Evolutionary conservation across 2,888 invertebrate species (phyloP).

Genomic region (Pteria penguin): DNA sequence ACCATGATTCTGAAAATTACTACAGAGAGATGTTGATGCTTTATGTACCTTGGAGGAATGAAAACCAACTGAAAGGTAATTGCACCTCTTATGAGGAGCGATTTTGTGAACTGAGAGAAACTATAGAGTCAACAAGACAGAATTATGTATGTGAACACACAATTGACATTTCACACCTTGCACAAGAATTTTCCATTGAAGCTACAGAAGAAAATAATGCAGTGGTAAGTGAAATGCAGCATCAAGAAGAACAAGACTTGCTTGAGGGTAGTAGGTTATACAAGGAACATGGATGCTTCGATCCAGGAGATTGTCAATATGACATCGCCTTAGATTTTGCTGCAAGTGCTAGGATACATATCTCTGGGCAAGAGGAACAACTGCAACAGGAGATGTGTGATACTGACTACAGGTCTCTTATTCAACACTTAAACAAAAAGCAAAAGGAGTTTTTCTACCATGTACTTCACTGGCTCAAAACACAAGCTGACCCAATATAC

Average conservation of each 20-base stretch:
- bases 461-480: conserved; percentile 32
- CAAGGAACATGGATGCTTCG: conserved; percentile 29
- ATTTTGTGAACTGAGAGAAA: not conserved
- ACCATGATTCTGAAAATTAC: conserved; percentile 9
- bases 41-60: conserved; percentile 18
- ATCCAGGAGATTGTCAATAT: conserved; percentile 35
- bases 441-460: conserved; percentile 43
- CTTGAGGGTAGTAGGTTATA: conserved; percentile 10
- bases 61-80: not conserved
- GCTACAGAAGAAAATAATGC: not conserved
- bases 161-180: not conserved
- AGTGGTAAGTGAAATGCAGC: not conserved
- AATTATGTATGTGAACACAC: not conserved
- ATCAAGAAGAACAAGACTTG: conserved; percentile 18
- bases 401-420: conserved; percentile 20
- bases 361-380: not conserved
- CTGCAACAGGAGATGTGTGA: conserved; percentile 15
- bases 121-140: not conserved
- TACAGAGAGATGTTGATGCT: conserved; percentile 21
- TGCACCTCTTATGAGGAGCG: not conserved
- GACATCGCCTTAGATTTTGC: conserved; percentile 36
- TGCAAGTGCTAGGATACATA: conserved; percentile 2
- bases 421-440: conserved; percentile 33
- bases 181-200: not conserved
- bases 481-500: conserved; percentile 17